Base-by-base conservation (phyloP, 2,113 vertebrate species). In the Psilopogon haemacephalus region DNA sequence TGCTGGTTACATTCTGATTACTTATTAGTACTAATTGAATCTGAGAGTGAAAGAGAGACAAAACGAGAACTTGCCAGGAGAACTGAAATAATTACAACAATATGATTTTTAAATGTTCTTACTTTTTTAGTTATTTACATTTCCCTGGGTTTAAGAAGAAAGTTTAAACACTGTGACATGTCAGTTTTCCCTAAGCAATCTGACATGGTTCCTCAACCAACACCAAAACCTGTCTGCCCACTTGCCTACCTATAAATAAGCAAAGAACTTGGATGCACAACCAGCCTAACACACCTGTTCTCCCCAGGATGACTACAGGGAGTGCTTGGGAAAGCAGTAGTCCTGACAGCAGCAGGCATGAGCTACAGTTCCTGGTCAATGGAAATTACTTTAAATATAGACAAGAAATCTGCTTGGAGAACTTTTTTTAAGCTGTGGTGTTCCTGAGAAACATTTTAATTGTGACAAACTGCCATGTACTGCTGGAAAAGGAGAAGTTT, bases 291-390 rank as follows among this genome's bases (percentile, higher is more conserved):
- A 2, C 5, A n/a, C 15, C 4, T 55, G 8, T 8, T 67, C 5
- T 72, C 44, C 44, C 18, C 19, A 63, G 12, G 14, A 1, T 0
- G 2, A 3, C 9, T 38, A 5, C 17, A 7, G 23, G 26, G 11
- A 78, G 0, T 7, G 11, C 6, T 24, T 55, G 19, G 33, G 28
- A 87, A 91, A 56, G 12, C 40, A 52, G 8, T 4, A 46, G 28
- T 3, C 23, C 12, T 77, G 40, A 46, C 32, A 46, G 32, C 14
- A 56, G 21, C 0, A 0, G 8, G 54, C 23, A n/a, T 18, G 27
- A 86, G 6, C 2, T n/a, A 60, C 24, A 42, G 23, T 38, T 80
- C 74, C 65, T 59, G 5, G 42, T 54, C 54, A 69, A 33, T 15
- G 7, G 58, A 78, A 89, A 84, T 46, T 1, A 35, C 15, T 82